Conservation (phyloP, 2,797 vertebrate species). For the Chiroxiphia lanceolata region DNA sequence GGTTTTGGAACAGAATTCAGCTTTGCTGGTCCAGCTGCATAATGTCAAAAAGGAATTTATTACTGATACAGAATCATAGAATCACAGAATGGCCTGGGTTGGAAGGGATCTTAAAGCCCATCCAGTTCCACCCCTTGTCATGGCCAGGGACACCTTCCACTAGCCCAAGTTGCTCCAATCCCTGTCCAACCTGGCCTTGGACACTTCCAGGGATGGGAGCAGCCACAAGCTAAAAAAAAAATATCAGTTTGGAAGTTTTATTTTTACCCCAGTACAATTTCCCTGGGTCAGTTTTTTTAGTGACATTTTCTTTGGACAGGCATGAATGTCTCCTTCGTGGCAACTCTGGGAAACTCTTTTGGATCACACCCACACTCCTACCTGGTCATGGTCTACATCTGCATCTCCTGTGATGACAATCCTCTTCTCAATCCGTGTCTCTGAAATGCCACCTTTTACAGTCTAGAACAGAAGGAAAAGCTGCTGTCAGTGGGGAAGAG, state of each 20-base stretch:
- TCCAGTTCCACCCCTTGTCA: not conserved
- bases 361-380: conserved; percentile 45
- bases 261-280: not conserved
- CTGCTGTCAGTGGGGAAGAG: not conserved
- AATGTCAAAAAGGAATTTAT: not conserved
- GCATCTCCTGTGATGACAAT: conserved; percentile 97
- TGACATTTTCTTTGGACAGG: not conserved
- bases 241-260: not conserved
- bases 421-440: conserved; percentile 97
- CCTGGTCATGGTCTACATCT: conserved; percentile 98
- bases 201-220: not conserved
- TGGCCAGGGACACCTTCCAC: not conserved
- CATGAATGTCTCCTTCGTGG: not conserved
- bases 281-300: not conserved
- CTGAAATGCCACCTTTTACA: conserved; percentile 97
- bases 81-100: not conserved
- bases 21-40: not conserved
- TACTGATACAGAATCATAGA: not conserved
- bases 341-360: not conserved
- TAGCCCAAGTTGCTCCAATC: not conserved
- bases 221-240: not conserved
- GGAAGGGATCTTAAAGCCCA: not conserved
- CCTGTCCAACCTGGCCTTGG: not conserved
- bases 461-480: conserved; percentile 77
- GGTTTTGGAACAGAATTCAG: not conserved